A percentile compares a stretch with the other conserved stretches of the same genome.
Conservation (phyloP, 2,888 invertebrate species). For the Syrista parreyssii region DNA sequence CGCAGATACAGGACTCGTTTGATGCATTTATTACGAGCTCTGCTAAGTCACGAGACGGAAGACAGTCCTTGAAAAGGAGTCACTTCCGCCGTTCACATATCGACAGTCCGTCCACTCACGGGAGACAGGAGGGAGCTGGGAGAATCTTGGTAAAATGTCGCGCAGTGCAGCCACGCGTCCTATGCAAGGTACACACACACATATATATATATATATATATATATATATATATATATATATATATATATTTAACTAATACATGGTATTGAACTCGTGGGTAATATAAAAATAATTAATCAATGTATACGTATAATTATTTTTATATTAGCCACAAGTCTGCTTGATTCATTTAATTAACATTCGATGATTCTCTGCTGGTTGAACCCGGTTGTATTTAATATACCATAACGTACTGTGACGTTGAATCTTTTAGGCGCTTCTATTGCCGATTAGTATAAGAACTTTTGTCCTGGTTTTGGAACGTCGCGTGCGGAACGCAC, state of each 20-base stretch:
- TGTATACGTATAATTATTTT: conserved; percentile 2
- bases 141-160: conserved; percentile 53
- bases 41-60: conserved; percentile 9
- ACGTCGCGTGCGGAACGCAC: too few species aligned
- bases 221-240: too few species aligned
- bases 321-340: neutral
- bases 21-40: conserved; percentile 39
- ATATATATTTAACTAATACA: too few species aligned
- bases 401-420: neutral
- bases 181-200: conserved; percentile 54
- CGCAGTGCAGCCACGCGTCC: conserved; percentile 62
- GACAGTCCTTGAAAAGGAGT: conserved; percentile 11
- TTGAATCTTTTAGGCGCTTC: neutral
- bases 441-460: neutral
- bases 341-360: conserved; percentile 1
- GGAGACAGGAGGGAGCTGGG: conserved; percentile 21
- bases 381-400: neutral
- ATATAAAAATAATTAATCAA: too few species aligned
- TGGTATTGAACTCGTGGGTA: too few species aligned
- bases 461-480: neutral
- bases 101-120: conserved; percentile 50
- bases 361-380: conserved; percentile 17
- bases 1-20: conserved; percentile 26
- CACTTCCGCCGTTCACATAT: conserved; percentile 38
- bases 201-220: neutral